Conservation (phyloP, 2,888 invertebrate species). For the Isoperla grammatica region DNA sequence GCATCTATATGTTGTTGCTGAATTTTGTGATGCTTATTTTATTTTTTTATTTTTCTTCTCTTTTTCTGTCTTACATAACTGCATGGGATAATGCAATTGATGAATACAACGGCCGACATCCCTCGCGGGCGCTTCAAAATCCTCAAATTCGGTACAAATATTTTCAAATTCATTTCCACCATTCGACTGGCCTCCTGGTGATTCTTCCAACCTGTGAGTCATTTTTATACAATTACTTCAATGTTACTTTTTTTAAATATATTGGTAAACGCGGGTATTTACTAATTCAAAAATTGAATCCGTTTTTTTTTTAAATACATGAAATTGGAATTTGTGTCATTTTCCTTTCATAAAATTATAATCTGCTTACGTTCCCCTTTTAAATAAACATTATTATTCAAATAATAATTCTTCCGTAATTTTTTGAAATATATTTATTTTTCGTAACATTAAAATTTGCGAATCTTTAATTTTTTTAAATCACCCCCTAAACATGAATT, state of each 20-base stretch:
- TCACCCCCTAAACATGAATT: no score
- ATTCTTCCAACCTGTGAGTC: conserved; percentile 26
- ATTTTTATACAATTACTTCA: conserved; percentile 10
- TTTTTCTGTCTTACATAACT: conserved; percentile 48
- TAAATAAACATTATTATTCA: neutral
- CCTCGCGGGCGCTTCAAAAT: neutral
- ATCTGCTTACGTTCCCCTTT: no score
- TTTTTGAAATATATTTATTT: no score
- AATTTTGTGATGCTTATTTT: conserved; percentile 30
- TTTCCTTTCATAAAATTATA: no score
- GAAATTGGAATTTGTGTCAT: no score
- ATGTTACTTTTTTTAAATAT: neutral
- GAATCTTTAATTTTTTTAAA: no score
- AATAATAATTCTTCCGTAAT: neutral
- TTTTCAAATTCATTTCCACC: neutral
- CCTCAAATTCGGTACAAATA: neutral
- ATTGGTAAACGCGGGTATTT: neutral
- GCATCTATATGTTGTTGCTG: conserved; percentile 19
- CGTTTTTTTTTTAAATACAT: no score
- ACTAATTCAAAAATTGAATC: neutral
- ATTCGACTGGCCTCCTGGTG: neutral
- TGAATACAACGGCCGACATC: neutral
- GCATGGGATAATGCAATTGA: conserved; percentile 8
- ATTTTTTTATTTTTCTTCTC: conserved; percentile 49
- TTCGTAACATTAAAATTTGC: no score